phyloP scores from a whole-genome alignment of 2,888 invertebrate genomes.

The Mellilla xanthometata region DNA sequence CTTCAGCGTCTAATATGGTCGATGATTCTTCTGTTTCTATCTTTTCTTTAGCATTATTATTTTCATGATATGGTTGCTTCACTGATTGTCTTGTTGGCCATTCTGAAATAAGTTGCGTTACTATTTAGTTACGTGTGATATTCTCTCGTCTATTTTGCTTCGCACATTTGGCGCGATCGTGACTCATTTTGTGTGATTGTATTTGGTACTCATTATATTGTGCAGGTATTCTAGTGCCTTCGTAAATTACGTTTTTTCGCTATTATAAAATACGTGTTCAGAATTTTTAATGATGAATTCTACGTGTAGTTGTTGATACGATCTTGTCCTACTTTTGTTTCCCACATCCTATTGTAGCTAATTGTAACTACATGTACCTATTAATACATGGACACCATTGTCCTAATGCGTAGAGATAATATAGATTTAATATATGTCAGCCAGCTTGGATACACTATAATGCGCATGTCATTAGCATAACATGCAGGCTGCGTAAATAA shows the following conservation, averaged over 20 bases:
- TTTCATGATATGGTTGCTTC: constrained; percentile 53
- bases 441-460: too few species aligned
- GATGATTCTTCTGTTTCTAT: constrained; percentile 28
- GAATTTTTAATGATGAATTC: constrained; percentile 27
- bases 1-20: constrained; percentile 29
- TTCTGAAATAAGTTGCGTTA: constrained; percentile 46
- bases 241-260: constrained; percentile 28
- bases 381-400: too few species aligned
- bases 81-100: constrained; percentile 64
- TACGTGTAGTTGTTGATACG: constrained; percentile 18
- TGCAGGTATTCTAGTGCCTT: constrained; percentile 18
- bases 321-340: constrained; percentile 27
- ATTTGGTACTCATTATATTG: constrained; percentile 20
- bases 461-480: too few species aligned
- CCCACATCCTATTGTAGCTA: constrained; percentile 7
- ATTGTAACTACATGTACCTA: too few species aligned
- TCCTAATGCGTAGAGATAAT: too few species aligned
- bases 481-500: too few species aligned
- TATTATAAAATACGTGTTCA: constrained; percentile 27
- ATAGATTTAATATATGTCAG: too few species aligned
- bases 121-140: constrained; percentile 22
- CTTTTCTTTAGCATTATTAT: constrained; percentile 28
- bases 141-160: neutral
- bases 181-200: constrained; percentile 33
- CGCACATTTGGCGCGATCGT: constrained; percentile 11